Percentiles rank a stretch among this genome's conserved stretches.
These are phyloP conservation scores for Megamerina dolium DNA, from an alignment of 2,888 invertebrate species.

Conservation along the genomic window DNA sequence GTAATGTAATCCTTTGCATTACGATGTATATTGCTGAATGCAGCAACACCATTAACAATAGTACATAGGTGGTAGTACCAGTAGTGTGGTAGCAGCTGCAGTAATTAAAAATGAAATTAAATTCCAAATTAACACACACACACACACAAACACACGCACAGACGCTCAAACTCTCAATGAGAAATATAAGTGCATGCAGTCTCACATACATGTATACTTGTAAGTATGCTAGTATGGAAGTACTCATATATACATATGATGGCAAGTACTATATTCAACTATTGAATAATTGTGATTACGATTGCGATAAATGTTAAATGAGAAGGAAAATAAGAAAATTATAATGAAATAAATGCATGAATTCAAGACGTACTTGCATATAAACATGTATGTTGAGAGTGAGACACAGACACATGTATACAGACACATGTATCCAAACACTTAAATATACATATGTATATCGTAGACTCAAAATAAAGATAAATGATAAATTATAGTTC, in stretches of 20 bases:
- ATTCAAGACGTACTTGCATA: neutral
- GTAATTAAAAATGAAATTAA: conserved; percentile 19
- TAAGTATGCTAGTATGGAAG: too few species aligned
- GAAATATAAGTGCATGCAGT: too few species aligned
- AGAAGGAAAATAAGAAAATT: conserved; percentile 39
- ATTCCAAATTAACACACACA: conserved; percentile 14
- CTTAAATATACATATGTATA: too few species aligned
- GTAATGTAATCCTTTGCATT: neutral
- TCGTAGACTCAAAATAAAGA: too few species aligned
- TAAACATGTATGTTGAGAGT: neutral
- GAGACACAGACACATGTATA: neutral
- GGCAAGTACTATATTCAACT: conserved; percentile 22
- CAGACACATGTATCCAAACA: neutral
- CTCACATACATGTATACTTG: too few species aligned
- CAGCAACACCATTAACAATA: neutral
- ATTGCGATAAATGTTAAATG: conserved; percentile 40
- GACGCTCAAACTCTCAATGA: conserved; percentile 2
- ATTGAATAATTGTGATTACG: conserved; percentile 42
- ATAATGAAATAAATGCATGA: conserved; percentile 8
- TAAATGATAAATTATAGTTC: too few species aligned
- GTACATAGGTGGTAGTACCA: neutral
- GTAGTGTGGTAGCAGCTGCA: too few species aligned
- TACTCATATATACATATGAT: too few species aligned
- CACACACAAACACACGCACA: conserved; percentile 2
- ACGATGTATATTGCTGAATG: too few species aligned